A percentile compares a stretch with the other conserved stretches of the same genome.
These are phyloP conservation scores for Drosophila mettleri DNA, from an alignment of 2,888 invertebrate genomes.

Conservation along the genomic window DNA sequence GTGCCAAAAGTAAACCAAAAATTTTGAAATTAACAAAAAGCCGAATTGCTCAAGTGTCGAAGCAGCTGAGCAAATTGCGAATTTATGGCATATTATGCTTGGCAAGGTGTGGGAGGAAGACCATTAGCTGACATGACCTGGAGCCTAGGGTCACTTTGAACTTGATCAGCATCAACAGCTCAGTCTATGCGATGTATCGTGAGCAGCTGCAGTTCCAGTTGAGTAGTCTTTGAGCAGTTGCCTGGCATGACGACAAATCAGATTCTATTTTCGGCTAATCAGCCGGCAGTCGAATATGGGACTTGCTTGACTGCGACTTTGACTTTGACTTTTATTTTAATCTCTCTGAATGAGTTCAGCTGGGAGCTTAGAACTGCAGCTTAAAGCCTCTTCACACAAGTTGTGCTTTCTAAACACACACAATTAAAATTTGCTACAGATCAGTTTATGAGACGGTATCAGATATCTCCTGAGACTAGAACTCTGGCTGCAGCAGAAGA, in stretches of 20 bases:
- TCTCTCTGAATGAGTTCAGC: too few species aligned
- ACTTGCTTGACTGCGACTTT: not conserved
- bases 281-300: not conserved
- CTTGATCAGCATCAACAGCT: not conserved
- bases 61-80: not conserved
- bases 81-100: not conserved
- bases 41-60: too few species aligned
- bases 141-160: not conserved
- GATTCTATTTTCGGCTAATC: not conserved
- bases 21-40: too few species aligned
- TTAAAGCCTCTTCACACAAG: too few species aligned
- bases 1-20: constrained; percentile 14
- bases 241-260: not conserved
- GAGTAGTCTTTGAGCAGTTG: not conserved
- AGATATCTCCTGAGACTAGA: too few species aligned
- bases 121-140: too few species aligned
- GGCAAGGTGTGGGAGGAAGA: not conserved
- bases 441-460: too few species aligned
- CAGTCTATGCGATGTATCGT: not conserved
- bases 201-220: not conserved
- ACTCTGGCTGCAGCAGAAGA: too few species aligned
- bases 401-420: too few species aligned
- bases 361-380: too few species aligned
- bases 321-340: too few species aligned
- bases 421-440: too few species aligned